phyloP scores from a whole-genome alignment of 2,113 vertebrate genomes.

The Acrocephalus kingi region DNA sequence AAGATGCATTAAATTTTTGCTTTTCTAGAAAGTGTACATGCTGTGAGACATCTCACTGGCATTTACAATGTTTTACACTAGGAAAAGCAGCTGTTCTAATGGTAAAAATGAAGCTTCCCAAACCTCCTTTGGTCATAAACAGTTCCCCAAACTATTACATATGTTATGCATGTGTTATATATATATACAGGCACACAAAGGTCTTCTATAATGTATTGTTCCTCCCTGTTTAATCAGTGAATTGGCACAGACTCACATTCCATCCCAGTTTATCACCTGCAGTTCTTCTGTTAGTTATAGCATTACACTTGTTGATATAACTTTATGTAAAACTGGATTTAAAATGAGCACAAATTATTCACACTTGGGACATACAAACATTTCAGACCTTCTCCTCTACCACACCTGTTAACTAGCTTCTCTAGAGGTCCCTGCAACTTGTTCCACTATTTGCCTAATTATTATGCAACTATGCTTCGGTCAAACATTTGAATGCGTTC shows the following conservation, averaged over 20 bases:
- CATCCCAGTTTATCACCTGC: background rate
- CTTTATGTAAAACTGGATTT: background rate
- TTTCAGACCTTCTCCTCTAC: background rate
- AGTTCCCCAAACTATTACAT: background rate
- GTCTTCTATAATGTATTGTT: background rate
- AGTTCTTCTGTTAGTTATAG: background rate
- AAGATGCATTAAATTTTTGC: background rate
- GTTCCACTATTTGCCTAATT: background rate
- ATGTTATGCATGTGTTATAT: accelerated
- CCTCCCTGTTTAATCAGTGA: background rate
- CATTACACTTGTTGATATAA: background rate
- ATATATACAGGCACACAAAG: background rate
- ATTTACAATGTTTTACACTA: background rate
- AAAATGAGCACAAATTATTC: background rate
- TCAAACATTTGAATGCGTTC: background rate
- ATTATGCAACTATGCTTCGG: background rate
- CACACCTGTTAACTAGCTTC: background rate
- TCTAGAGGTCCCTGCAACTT: background rate
- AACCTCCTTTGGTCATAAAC: background rate
- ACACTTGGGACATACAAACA: background rate
- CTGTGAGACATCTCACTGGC: background rate
- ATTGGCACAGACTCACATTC: background rate
- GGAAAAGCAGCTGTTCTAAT: background rate
- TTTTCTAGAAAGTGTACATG: background rate
- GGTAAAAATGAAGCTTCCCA: background rate